These are phyloP conservation scores for Propithecus deckenii DNA, from an alignment of 2,797 vertebrate genomes.

Conservation along the genomic window DNA sequence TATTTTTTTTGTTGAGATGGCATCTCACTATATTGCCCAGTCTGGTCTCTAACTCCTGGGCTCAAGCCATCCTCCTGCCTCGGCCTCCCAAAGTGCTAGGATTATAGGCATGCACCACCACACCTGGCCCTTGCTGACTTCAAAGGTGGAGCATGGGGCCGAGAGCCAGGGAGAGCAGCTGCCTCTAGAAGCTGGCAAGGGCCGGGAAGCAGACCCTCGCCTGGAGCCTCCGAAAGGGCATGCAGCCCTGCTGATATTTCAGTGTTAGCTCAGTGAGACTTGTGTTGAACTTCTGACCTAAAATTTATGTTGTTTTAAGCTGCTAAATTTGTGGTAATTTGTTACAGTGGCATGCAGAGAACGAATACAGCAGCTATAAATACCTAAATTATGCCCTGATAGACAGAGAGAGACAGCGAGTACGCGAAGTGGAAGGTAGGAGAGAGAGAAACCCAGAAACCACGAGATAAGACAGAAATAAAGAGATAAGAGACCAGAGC, in stretches of 20 bases:
- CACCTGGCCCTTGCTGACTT: not conserved
- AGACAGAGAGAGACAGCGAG: too few relatives aligned
- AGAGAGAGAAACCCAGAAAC: not conserved
- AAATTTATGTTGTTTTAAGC: not conserved
- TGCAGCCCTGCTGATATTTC: rapidly evolving
- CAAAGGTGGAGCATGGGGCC: not conserved
- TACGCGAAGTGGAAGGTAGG: not conserved
- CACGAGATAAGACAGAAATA: not conserved
- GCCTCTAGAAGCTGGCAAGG: not conserved
- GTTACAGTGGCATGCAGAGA: not conserved
- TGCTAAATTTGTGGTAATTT: not conserved
- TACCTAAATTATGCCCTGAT: not conserved
- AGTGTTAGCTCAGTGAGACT: not conserved
- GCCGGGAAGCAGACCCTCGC: rapidly evolving
- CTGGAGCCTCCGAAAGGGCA: not conserved
- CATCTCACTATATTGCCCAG: not conserved
- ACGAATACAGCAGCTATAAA: not conserved
- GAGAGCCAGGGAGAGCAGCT: too few relatives aligned
- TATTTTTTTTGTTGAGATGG: not conserved
- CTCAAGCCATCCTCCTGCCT: not conserved
- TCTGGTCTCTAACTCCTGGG: not conserved
- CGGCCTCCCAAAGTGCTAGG: not conserved
- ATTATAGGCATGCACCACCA: not conserved
- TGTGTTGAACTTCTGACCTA: not conserved
- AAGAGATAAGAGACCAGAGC: not conserved